Evolutionary conservation across 1,140 invertebrate genomes (phyloP), one percentile per base, ranked within the genome.

Genomic region (Drosophila hydei): DNA sequence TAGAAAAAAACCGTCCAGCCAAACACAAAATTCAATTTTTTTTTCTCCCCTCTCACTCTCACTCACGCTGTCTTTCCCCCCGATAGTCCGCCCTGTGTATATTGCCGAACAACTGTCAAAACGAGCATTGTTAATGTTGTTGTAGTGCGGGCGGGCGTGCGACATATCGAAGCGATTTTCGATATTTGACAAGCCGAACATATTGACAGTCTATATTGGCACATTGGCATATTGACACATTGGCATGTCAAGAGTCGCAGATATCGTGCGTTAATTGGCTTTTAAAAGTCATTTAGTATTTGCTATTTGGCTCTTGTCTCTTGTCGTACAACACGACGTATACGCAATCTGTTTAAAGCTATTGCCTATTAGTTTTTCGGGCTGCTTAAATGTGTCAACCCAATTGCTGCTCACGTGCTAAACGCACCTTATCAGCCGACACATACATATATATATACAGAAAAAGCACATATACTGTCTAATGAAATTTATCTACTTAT

Each of bases 271-370:
- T 77, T 77, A 77, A 77, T 77, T 77, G 71, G 64, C 71, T 70
- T 77, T 77, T 77, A 77, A 77, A 77, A 74, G 74, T 63, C 74
- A 77, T 73, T 77, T 74, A 75, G 68, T 75, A 43, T 69, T 61
- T 62, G 51, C 55, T 56, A 30, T 48, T 64, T 42, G 18, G 56
- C 43, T 56, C 21, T 67, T 42, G 45, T 45, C 59, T 72, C 55
- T 56, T 25, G 59, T 48, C 67, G 54, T 42, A 59, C 36, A 61
- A 61, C 65, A 38, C 45, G 58, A 18, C 58, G 65, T 36, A 68
- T 68, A 11, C 50, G 59, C 59, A 70, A 70, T 62, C 42, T 43
- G 38, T 43, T 19, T 30, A 19, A 33, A 25, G n/a, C 30, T 33
- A 33, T 33, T 33, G 30, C 30, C 51, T 27, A 30, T 56, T 19